Percentiles rank a stretch among this genome's conserved stretches.
phyloP scores from a whole-genome alignment of 2,888 invertebrate species.

The Pherbina coryleti region DNA sequence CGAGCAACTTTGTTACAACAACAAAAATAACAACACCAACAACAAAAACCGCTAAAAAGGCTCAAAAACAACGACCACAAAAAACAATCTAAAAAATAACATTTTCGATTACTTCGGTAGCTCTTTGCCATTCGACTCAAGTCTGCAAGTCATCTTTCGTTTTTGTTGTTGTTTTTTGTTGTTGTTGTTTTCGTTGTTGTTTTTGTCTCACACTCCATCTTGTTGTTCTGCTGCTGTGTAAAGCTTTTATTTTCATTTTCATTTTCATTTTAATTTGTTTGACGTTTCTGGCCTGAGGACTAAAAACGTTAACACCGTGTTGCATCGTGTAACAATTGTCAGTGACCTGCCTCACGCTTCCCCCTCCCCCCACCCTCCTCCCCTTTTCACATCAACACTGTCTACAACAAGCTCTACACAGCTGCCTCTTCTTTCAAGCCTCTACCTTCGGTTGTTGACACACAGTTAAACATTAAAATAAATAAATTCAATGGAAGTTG shows the following conservation, averaged over 20 bases:
- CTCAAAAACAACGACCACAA: not conserved
- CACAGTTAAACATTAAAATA: not conserved
- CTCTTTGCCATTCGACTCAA: not conserved
- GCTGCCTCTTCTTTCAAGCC: not conserved
- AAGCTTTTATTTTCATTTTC: slow-evolving; percentile 59
- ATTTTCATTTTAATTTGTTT: slow-evolving; percentile 22
- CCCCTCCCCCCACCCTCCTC: not conserved
- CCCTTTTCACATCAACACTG: not conserved
- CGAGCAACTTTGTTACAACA: slow-evolving; percentile 38
- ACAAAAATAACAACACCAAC: too few species aligned
- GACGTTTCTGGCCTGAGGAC: slow-evolving; percentile 50
- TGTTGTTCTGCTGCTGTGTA: slow-evolving; percentile 44
- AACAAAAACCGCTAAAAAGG: not conserved
- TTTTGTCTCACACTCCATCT: not conserved
- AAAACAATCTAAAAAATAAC: not conserved
- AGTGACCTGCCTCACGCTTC: not conserved
- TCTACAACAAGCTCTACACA: too few species aligned
- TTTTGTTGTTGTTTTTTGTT: not conserved
- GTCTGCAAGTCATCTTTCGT: not conserved
- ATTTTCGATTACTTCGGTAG: slow-evolving; percentile 27
- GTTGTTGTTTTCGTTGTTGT: not conserved
- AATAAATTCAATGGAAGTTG: slow-evolving; percentile 1
- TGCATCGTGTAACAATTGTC: slow-evolving; percentile 31
- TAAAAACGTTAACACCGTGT: slow-evolving; percentile 61
- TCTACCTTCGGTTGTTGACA: slow-evolving; percentile 52